These are phyloP conservation scores for Phocides pigmalion DNA, from an alignment of 1,140 invertebrate genomes.

Conservation along the genomic window DNA sequence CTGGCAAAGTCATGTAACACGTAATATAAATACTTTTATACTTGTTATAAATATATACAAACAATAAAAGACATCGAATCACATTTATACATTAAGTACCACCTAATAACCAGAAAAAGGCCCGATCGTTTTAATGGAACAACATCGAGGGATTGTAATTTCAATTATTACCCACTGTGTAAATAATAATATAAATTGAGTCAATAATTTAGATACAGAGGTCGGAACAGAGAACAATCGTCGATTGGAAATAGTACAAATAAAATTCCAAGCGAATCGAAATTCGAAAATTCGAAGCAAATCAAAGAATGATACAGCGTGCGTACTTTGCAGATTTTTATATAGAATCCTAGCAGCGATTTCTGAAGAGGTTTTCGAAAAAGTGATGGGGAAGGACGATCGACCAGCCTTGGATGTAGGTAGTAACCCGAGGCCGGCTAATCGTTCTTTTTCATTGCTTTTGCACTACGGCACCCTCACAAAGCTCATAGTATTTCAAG, in stretches of 20 bases:
- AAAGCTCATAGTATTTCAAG: conserved; percentile 9
- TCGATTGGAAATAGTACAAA: background rate
- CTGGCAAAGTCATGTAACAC: too few species aligned
- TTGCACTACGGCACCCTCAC: background rate
- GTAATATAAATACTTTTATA: too few species aligned
- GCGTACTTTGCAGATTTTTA: conserved; percentile 3
- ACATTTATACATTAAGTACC: background rate
- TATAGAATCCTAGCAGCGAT: conserved; percentile 14
- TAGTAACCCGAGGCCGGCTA: conserved; percentile 20
- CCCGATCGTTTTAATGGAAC: background rate
- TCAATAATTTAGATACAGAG: too few species aligned
- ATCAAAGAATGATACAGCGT: background rate
- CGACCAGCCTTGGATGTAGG: conserved; percentile 12
- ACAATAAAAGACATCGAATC: too few species aligned
- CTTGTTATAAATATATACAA: too few species aligned
- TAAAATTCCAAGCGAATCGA: background rate
- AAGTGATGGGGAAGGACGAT: conserved; percentile 19
- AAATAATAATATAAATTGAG: too few species aligned
- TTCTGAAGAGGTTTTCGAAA: conserved; percentile 2
- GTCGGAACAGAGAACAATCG: background rate
- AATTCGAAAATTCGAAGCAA: background rate
- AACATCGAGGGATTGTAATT: background rate
- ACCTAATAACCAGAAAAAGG: background rate
- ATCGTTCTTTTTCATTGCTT: conserved; percentile 26
- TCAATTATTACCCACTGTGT: background rate